These are phyloP conservation scores for Phasia obesa DNA, from an alignment of 2,888 invertebrate genomes.

Conservation along the genomic window DNA sequence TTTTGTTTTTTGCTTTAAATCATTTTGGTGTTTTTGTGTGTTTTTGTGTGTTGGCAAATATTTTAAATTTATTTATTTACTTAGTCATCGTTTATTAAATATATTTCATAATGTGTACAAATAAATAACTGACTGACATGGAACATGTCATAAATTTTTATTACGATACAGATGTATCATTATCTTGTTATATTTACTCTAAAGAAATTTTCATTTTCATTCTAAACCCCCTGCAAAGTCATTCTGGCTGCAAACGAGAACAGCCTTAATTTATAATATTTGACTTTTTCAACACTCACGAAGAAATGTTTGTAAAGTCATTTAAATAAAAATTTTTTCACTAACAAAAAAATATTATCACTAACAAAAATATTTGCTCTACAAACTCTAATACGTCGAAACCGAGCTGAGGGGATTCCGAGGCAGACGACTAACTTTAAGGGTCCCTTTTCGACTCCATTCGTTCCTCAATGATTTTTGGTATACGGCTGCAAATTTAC, in stretches of 20 bases:
- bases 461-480: too few species aligned
- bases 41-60: neutral
- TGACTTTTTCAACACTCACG: neutral
- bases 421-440: too few species aligned
- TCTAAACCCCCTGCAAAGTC: neutral
- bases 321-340: too few species aligned
- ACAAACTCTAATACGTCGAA: too few species aligned
- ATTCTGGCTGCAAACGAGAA: neutral
- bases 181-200: neutral
- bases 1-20: slow-evolving; percentile 14
- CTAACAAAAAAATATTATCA: too few species aligned
- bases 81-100: slow-evolving; percentile 35
- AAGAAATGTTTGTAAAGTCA: neutral
- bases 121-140: slow-evolving; percentile 8
- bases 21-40: neutral
- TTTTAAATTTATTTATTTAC: slow-evolving; percentile 3
- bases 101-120: slow-evolving; percentile 32
- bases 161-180: neutral
- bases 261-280: neutral
- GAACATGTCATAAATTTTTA: neutral
- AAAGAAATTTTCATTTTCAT: neutral
- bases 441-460: too few species aligned
- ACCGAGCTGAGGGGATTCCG: too few species aligned
- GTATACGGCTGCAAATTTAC: too few species aligned
- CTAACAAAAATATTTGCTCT: too few species aligned